Conservation (phyloP, 2,888 invertebrate genomes). For the Epirrhoe tristata region DNA sequence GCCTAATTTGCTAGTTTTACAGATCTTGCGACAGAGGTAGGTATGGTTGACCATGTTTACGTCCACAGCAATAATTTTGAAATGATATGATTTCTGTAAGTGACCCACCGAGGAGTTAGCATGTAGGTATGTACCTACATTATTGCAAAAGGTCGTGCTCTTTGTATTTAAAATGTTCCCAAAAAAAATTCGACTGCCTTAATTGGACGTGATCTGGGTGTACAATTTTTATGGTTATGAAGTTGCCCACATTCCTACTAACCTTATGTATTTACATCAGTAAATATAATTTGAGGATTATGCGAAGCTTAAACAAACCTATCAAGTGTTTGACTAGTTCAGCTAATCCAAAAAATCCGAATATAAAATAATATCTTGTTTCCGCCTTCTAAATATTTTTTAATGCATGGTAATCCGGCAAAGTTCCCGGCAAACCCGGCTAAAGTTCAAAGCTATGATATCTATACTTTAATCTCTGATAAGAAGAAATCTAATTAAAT, state of each 20-base stretch:
- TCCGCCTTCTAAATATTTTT: too few species aligned
- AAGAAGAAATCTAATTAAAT: too few species aligned
- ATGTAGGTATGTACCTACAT: conserved; percentile 15
- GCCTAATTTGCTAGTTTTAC: too few species aligned
- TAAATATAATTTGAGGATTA: not conserved
- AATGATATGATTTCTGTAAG: not conserved
- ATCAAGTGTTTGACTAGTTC: conserved; percentile 13
- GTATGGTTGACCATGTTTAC: not conserved
- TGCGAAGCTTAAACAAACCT: not conserved
- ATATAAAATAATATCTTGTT: conserved; percentile 2
- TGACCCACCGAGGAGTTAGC: conserved; percentile 5
- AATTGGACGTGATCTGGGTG: conserved; percentile 17
- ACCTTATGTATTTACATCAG: not conserved
- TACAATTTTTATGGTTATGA: conserved; percentile 17
- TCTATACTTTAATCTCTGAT: too few species aligned
- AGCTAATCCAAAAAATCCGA: conserved; percentile 1
- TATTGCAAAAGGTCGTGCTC: conserved; percentile 32
- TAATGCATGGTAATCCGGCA: too few species aligned
- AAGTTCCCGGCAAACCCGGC: too few species aligned
- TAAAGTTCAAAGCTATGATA: too few species aligned
- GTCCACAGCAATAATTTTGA: not conserved
- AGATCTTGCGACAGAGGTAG: not conserved
- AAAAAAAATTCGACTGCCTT: conserved; percentile 29
- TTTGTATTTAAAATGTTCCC: conserved; percentile 23
- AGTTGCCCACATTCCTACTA: conserved; percentile 4